Evolutionary conservation across 1,140 invertebrate species (phyloP).

Genomic region (Paraescarpia echinospica): DNA sequence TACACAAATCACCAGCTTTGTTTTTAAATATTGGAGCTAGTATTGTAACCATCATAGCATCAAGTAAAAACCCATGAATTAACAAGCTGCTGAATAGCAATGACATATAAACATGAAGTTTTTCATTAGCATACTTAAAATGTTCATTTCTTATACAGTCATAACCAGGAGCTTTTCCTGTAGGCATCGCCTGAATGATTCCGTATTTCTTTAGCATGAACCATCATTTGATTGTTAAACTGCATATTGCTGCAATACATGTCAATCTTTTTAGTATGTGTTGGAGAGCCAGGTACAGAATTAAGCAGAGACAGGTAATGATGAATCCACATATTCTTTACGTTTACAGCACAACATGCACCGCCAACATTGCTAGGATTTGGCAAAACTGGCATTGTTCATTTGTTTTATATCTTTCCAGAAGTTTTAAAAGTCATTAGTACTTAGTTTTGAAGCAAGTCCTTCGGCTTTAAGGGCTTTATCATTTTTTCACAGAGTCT

Average conservation of each 20-base stretch:
- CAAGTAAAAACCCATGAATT: not conserved
- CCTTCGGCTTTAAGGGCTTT: not conserved
- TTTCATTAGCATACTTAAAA: not conserved
- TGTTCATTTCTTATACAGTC: not conserved
- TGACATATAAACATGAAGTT: not conserved
- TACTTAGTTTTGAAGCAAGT: not conserved
- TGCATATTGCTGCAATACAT: not conserved
- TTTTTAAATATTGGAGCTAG: not conserved
- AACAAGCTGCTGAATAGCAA: not conserved
- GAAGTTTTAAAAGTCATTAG: not conserved
- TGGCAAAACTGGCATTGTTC: not conserved
- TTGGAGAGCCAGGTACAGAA: not conserved
- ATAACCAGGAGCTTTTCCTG: not conserved
- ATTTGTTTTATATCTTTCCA: not conserved
- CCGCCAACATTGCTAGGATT: not conserved
- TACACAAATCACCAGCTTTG: not conserved
- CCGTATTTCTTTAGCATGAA: not conserved
- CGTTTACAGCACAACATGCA: not conserved
- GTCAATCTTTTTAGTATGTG: not conserved
- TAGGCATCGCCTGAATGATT: not conserved
- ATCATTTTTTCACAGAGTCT: not conserved
- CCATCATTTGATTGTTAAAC: not conserved
- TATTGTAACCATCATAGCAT: not conserved
- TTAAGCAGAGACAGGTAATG: not conserved
- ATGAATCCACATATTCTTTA: not conserved